Evolutionary conservation across 2,797 vertebrate species (phyloP).

Genomic region (Acanthiza pusilla): DNA sequence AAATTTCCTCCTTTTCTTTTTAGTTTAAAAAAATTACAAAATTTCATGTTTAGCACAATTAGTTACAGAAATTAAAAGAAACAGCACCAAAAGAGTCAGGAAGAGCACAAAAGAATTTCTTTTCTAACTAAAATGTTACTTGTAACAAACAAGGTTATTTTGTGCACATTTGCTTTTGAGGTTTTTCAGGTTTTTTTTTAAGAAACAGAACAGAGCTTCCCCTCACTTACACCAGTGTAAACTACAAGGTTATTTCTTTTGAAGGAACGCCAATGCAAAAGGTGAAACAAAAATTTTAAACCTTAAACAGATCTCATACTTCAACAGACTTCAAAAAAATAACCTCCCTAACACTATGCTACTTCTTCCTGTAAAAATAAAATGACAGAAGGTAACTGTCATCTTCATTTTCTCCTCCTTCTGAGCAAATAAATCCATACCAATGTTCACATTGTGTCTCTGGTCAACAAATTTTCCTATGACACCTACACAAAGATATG

Average conservation of each 20-base stretch:
- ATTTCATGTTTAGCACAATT: background rate
- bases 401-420: background rate
- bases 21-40: background rate
- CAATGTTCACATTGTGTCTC: background rate
- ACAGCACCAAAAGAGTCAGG: background rate
- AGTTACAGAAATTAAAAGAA: background rate
- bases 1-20: background rate
- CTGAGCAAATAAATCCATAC: background rate
- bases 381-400: background rate
- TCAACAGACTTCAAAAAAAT: background rate
- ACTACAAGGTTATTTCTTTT: background rate
- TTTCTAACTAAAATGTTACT: background rate
- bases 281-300: background rate
- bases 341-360: background rate
- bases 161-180: background rate
- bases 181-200: accelerated
- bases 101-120: background rate
- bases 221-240: background rate
- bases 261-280: background rate
- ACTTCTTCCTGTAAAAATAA: background rate
- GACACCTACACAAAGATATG: background rate
- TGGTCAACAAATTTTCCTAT: background rate
- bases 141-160: background rate
- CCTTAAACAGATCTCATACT: background rate
- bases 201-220: background rate